Evolutionary conservation across 2,113 vertebrate genomes (phyloP), one percentile per base, ranked within the genome.

Genomic region (Bungarus multicinctus): DNA sequence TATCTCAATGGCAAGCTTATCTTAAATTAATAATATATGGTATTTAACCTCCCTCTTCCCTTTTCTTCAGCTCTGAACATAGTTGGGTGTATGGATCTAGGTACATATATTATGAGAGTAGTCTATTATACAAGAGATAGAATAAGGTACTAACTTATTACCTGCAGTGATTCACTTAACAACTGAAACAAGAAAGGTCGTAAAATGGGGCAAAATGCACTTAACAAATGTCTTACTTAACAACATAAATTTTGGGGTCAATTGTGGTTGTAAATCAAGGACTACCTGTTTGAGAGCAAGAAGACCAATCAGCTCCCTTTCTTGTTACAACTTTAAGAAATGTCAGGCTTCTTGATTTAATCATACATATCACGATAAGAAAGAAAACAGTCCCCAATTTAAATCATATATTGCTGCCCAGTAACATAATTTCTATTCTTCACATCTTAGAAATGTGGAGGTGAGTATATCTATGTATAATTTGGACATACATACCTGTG

Each of bases 401-500:
- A 91, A 55, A 86, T 91, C 7, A 50, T 20, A 50, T 47, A 43
- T 54, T n/a, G 30, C 2, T 34, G 8, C 34, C 34, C 74, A 81
- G 34, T 43, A 81, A 39, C 34, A 81, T 81, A 81, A 81, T 39
- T 43, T 43, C 2, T 23, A 81, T 23, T 81, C 34, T 43, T 43
- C 34, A 23, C 34, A 43, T 81, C 14, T 81, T 81, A 81, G 18
- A 81, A 81, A 81, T 43, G 18, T 22, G 16, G 6, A 81, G 34
- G n/a, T 43, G 34, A 81, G 34, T 39, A 1, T 7, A 43, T 20
- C 1, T 81, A 22, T 43, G 34, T 81, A 39, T 43, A 81, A 43
- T 81, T 81, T 43, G 43, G 74, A 43, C 18, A 43, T 43, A 45
- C 30, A 96, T 97, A 99, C 99, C 99, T 98, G 95, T 98, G 98